phyloP scores from a whole-genome alignment of 2,888 invertebrate species.

The Temnothorax ravouxi region DNA sequence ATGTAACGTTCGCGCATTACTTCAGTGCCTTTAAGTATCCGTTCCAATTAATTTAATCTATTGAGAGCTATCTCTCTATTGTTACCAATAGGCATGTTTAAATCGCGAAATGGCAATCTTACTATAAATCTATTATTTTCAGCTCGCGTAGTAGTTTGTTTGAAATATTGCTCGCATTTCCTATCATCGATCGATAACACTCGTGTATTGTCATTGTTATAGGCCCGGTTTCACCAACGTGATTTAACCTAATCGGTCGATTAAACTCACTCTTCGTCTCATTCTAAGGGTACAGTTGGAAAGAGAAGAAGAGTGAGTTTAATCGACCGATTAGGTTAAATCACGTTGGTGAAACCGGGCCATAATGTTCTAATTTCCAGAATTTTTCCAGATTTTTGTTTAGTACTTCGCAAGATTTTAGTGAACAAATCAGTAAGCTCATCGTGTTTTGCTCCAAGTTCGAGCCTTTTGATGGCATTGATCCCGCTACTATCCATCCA shows the following conservation, averaged over 20 bases:
- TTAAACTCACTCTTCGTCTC: too few species aligned
- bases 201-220: not conserved
- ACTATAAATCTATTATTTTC: not conserved
- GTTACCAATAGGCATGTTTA: not conserved
- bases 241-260: too few species aligned
- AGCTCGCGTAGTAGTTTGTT: not conserved
- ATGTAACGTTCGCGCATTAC: not conserved
- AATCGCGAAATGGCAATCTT: not conserved
- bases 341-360: too few species aligned
- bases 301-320: too few species aligned
- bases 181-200: rapidly evolving
- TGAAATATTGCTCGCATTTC: not conserved
- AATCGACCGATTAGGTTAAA: too few species aligned
- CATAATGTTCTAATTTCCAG: not conserved
- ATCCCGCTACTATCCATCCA: not conserved
- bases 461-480: not conserved
- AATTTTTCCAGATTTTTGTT: not conserved
- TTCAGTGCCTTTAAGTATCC: not conserved
- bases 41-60: not conserved
- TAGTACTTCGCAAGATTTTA: not conserved
- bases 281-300: too few species aligned
- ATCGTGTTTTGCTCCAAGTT: too few species aligned
- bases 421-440: too few species aligned
- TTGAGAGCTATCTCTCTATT: not conserved
- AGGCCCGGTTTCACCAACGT: too few species aligned